Evolutionary conservation across 2,888 invertebrate species (phyloP), one percentile per base, ranked within the genome.

Genomic region (Campoplex capitator): DNA sequence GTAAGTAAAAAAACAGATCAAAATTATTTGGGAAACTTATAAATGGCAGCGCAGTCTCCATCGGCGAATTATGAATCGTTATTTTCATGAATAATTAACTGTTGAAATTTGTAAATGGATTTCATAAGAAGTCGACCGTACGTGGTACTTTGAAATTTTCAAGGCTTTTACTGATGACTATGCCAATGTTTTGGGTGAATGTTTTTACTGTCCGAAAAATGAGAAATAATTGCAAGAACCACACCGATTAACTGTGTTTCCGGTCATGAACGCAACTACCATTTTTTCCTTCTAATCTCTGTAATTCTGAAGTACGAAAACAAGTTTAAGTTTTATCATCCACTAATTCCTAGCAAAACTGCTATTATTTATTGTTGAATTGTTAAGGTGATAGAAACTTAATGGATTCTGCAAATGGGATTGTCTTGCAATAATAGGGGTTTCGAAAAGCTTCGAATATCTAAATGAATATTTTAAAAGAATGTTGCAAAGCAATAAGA

Each of bases 1-100:
- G 94, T 92, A 88, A 78, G 28, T 62, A 9, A 13, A 16, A 65
- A 18, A 82, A 75, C 23, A 42, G 42, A 38, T 23, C 3, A 38
- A 4, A 1, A 38, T 38, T 38, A 38, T 42, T 9, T 42, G 7
- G 0, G 1, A 67, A n/a, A 38, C 56, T 28, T 23, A 13, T 42
- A 6, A 11, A 32, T 32, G 13, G 32, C 16, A 16, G 16, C 32
- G 16, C 62, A 32, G 7, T 0, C 16, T 62, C 32, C 6, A 62
- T 32, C 32, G 13, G 16, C 1, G 13, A 32, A 62, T 32, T 32
- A 2, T 16, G 32, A 32, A 42, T 38, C 56, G 28, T 83, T 70
- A 71, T 58, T 56, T 79, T n/a, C 65, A 56, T 48, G 28, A 65
- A 65, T 11, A 6, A 38, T 38, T 45, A 23, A 11, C n/a, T 51